These are phyloP conservation scores for Hippopotamyrus pictus DNA, from an alignment of 2,797 vertebrate species.

Conservation along the genomic window DNA sequence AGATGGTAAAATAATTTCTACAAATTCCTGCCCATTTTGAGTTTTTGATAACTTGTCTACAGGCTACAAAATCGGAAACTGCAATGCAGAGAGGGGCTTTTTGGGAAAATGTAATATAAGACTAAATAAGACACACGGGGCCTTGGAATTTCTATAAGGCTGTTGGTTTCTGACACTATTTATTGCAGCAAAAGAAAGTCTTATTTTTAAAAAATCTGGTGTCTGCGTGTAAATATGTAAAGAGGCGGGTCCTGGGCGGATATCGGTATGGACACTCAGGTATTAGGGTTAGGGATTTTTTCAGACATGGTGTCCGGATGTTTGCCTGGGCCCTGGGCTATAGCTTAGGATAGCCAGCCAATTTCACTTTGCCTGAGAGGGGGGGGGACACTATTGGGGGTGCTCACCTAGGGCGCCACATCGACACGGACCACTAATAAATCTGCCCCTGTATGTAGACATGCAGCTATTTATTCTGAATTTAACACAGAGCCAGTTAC, in stretches of 20 bases:
- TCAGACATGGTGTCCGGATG: neutral
- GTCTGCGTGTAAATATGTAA: neutral
- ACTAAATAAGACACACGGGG: neutral
- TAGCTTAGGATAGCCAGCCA: neutral
- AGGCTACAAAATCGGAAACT: neutral
- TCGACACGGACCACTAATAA: neutral
- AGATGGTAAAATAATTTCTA: neutral
- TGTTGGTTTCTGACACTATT: neutral
- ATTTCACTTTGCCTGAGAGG: neutral
- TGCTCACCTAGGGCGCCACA: neutral
- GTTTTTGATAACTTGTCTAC: neutral
- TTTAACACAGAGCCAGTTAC: neutral
- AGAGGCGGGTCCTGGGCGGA: neutral
- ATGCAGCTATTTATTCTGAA: neutral
- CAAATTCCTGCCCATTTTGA: neutral
- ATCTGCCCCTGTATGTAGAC: neutral
- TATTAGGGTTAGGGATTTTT: neutral
- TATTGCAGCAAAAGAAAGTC: neutral
- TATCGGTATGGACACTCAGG: neutral
- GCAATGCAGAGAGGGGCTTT: neutral
- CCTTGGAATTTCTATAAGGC: neutral
- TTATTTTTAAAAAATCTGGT: neutral
- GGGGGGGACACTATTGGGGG: neutral
- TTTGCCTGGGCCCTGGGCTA: neutral
- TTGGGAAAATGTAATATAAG: neutral